Base-by-base conservation (phyloP, 2,797 vertebrate species). In the Sitta carolinensis region DNA sequence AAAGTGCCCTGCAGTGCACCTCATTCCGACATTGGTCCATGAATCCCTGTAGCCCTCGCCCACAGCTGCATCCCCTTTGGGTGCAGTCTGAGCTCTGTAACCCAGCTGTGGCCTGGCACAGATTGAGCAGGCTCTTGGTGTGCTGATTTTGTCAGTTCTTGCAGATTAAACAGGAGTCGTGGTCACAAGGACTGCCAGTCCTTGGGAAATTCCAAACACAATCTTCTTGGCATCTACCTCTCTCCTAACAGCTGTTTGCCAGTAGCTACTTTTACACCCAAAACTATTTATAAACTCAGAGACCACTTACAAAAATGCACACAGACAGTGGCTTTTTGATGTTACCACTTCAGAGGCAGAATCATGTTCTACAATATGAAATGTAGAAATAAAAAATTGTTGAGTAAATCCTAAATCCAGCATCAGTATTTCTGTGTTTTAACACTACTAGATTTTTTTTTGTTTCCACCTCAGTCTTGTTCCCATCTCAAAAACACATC, bases 31-130 rank as follows among this genome's bases (percentile, higher is more conserved):
- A 13, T 30, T 80, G 27, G 4, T 29, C 40, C 69, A 3, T 10
- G 18, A 42, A 62, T 36, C n/a, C 47, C 43, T 0, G 0, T 0
- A 36, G 36, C 22, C 43, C 76, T 51, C 0, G 0, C 22, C 30
- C 40, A 51, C 45, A 54, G 6, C 29, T 40, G 6, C 52, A 16
- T 48, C 80, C 19, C 13, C 20, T 54, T 47, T 59, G 47, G 29
- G 27, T n/a, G 6, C 18, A 48, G 14, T 5, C 13, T 40, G 32
- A 54, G 26, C 47, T 61, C 30, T 27, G 23, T 3, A 36, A 34
- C 15, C 25, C 51, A 84, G 16, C n/a, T 78, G 38, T 36, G 62
- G 27, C 27, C 30, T 58, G 11, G 16, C 11, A 5, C 51, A 84
- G 47, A 26, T 3, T 69, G 16, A 68, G 48, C n/a, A 55, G 74